Evolutionary conservation across 1,140 invertebrate species (phyloP).

Genomic region (Tetragnatha versicolor): DNA sequence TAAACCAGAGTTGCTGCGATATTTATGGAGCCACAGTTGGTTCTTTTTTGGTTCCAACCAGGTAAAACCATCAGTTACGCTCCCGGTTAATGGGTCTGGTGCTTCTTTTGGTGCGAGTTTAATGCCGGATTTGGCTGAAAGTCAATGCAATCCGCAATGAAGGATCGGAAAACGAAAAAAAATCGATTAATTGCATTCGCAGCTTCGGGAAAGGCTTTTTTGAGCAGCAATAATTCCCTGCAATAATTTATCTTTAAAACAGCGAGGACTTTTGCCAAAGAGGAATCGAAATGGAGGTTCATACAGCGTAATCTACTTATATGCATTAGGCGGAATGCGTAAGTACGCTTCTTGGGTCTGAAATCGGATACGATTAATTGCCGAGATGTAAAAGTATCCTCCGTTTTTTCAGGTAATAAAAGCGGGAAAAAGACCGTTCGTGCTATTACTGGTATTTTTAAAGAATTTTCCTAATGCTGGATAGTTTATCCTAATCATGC

Average conservation of each 20-base stretch:
- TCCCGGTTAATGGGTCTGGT: conserved; percentile 27
- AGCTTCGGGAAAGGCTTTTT: too few relatives aligned
- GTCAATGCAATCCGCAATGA: conserved; percentile 19
- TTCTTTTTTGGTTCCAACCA: conserved; percentile 16
- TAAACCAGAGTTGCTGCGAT: conserved; percentile 30
- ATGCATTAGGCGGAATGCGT: too few relatives aligned
- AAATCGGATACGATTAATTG: too few relatives aligned
- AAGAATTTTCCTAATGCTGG: too few relatives aligned
- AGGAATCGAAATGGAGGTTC: too few relatives aligned
- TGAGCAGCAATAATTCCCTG: conserved; percentile 19
- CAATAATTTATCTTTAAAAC: conserved; percentile 41
- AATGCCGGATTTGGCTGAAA: neutral
- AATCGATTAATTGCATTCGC: conserved; percentile 35
- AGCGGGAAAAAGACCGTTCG: too few relatives aligned
- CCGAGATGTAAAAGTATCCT: too few relatives aligned
- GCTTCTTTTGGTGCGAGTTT: neutral
- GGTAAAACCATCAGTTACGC: conserved; percentile 23
- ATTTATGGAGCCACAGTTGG: conserved; percentile 23
- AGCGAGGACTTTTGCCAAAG: neutral
- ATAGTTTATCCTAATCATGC: too few relatives aligned
- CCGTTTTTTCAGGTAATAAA: too few relatives aligned
- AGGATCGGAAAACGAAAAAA: conserved; percentile 21
- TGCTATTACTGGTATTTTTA: too few relatives aligned
- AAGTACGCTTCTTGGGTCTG: too few relatives aligned
- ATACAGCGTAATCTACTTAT: too few relatives aligned